Percentiles rank a stretch among this genome's conserved stretches.
Evolutionary conservation across 2,113 vertebrate species (phyloP).

Genomic region (Ptilorrhoa leucosticta): DNA sequence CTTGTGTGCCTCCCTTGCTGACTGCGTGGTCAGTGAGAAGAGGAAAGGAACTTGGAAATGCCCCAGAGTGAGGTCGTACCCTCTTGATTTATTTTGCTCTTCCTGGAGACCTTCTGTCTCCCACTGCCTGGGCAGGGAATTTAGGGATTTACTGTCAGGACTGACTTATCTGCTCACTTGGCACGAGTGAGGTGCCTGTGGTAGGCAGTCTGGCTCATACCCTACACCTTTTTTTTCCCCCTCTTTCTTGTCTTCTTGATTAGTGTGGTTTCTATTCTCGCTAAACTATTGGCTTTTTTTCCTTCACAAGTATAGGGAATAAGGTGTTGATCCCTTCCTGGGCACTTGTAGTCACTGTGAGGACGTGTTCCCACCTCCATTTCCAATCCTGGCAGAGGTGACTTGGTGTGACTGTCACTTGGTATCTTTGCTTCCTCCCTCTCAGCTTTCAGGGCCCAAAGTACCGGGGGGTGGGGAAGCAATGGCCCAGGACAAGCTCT

Average conservation of each 20-base stretch:
- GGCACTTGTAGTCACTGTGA: not conserved
- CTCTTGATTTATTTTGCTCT: constrained; percentile 1
- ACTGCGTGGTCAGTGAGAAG: not conserved
- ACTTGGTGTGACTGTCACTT: not conserved
- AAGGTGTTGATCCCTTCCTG: not conserved
- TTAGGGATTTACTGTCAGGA: constrained; percentile 23
- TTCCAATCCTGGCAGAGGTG: not conserved
- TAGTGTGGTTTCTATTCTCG: not conserved
- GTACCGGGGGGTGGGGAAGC: not conserved
- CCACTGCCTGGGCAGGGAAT: not conserved
- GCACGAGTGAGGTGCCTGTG: not conserved
- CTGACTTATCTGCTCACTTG: constrained; percentile 48
- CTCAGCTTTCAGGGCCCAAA: not conserved
- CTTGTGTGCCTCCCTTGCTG: not conserved
- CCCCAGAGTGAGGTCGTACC: not conserved
- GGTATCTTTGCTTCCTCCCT: not conserved
- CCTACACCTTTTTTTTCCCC: not conserved
- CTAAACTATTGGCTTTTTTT: not conserved
- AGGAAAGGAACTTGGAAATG: not conserved
- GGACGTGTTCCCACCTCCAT: not conserved
- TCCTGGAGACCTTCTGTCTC: constrained; percentile 32
- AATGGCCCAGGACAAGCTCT: not conserved
- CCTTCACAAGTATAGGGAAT: not conserved
- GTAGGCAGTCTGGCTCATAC: constrained; percentile 23
- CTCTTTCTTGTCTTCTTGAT: not conserved